Evolutionary conservation across 2,888 invertebrate species (phyloP).

Genomic region (Gandaritis pyraliata): DNA sequence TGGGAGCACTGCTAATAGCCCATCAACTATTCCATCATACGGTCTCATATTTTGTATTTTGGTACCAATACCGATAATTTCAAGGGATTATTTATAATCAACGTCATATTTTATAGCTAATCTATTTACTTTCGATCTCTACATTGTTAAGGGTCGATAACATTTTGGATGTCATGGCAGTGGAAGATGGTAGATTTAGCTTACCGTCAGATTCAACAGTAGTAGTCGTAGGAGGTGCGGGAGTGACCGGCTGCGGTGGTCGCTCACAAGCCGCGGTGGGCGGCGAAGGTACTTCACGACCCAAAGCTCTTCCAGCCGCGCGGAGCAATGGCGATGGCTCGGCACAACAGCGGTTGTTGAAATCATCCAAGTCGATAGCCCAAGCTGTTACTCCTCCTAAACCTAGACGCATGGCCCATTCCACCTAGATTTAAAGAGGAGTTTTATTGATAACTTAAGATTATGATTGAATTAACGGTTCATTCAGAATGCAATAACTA

Average conservation of each 20-base stretch:
- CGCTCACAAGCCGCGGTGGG: constrained; percentile 86
- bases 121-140: too few relatives aligned
- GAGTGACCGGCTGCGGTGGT: constrained; percentile 89
- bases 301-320: constrained; percentile 90
- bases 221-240: constrained; percentile 89
- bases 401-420: constrained; percentile 89
- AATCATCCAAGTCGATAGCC: constrained; percentile 95
- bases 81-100: too few relatives aligned
- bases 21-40: too few relatives aligned
- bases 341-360: constrained; percentile 91
- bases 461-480: too few relatives aligned
- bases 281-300: constrained; percentile 80
- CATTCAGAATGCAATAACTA: too few relatives aligned
- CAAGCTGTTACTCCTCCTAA: constrained; percentile 94
- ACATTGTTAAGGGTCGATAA: too few relatives aligned
- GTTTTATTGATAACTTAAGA: neutral
- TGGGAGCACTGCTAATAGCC: too few relatives aligned
- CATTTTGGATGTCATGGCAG: too few relatives aligned
- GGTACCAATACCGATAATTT: too few relatives aligned
- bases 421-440: constrained; percentile 72
- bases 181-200: neutral
- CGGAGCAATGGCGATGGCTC: constrained; percentile 91
- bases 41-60: too few relatives aligned
- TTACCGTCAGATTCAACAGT: constrained; percentile 79
- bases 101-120: too few relatives aligned